A percentile compares a stretch with the other conserved stretches of the same genome.
phyloP scores from a whole-genome alignment of 2,113 vertebrate genomes.

The Irena cyanogastra region DNA sequence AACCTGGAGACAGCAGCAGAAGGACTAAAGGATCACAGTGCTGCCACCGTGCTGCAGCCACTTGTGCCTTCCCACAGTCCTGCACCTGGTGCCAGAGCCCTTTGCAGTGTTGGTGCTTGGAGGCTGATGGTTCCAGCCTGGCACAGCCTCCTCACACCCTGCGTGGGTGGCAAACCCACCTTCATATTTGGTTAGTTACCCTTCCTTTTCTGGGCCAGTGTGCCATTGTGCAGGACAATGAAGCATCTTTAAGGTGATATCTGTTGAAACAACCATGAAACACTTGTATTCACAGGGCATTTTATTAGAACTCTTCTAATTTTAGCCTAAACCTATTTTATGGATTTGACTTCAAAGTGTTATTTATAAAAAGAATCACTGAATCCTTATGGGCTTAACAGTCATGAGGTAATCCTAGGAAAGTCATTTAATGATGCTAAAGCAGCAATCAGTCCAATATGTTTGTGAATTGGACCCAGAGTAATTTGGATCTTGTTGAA shows the following conservation, averaged over 20 bases:
- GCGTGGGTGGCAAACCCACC: not conserved
- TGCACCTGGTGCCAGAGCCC: not conserved
- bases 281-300: not conserved
- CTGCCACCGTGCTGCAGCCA: not conserved
- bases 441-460: not conserved
- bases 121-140: not conserved
- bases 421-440: not conserved
- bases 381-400: not conserved
- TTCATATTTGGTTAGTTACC: not conserved
- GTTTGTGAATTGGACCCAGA: not conserved
- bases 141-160: not conserved
- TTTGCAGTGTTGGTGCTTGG: not conserved
- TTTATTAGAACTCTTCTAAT: not conserved
- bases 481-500: not conserved
- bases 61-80: not conserved
- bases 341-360: slow-evolving; percentile 1
- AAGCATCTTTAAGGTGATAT: not conserved
- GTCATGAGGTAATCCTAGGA: not conserved
- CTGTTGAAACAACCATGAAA: not conserved
- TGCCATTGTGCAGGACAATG: not conserved
- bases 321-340: not conserved
- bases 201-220: not conserved
- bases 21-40: not conserved
- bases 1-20: not conserved
- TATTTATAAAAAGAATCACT: not conserved